Base-by-base conservation (phyloP, 2,113 vertebrate species). In the Anguilla japonica region DNA sequence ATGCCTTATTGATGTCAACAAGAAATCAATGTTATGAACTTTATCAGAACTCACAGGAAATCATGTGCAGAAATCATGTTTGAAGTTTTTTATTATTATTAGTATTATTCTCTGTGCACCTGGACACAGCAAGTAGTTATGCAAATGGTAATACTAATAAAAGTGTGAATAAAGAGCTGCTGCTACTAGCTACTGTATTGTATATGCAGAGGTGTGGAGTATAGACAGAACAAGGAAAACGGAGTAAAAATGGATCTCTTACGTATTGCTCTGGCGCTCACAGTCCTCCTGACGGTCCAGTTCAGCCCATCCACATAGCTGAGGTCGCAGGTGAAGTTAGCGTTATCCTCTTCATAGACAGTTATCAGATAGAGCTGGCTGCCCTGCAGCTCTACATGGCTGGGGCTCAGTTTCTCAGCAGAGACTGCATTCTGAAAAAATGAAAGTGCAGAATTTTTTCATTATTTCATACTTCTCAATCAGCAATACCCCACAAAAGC, bases 241-340 rank as follows among this genome's bases (percentile, higher is more conserved):
- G 0, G 60, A 82, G 41, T 81, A 18, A 60, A 7, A 84, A 20
- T 26, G 29, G 29, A 46, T 60, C 26, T 67, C 94, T 92, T 89
- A 94, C 94, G 26, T 88, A 89, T 29, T 29, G 80, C 92, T 20
- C 5, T 91, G 57, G 91, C 90, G 0, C 89, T 88, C 43, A 97
- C 89, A 82, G 92, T 81, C 46, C 95, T 96, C 93, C 96, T 96
- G 81, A 96, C 84, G 63, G 78, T 96, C 97, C 96, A 96, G 0
- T 22, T 57, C 1, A 91, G 90, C 75, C 79, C 86, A 3, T 91
- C 90, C 22, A 95, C 93, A 39, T 15, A 41, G 0, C 84, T 88
- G 26, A 94, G 93, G 86, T 98, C 97, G 90, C 98, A 99, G 16
- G 95, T 93, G 0, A 95, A 98, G 0, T 71, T 89, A 53, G 93